Evolutionary conservation across 1,140 invertebrate species (phyloP), one percentile per base, ranked within the genome.

Genomic region (Nylanderia fulva): DNA sequence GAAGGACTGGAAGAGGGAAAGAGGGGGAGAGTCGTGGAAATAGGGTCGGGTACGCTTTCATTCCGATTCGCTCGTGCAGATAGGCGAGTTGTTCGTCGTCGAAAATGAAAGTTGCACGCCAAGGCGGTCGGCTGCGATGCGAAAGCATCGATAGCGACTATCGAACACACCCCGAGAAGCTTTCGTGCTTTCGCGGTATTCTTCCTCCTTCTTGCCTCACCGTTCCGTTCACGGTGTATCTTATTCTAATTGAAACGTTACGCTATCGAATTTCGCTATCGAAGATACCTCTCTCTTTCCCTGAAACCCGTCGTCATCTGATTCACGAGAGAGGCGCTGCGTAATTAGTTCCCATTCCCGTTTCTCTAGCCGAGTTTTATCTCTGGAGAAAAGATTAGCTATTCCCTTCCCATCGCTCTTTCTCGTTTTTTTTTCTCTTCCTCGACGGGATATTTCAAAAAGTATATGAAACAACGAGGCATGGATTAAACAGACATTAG

Each of bases 221-320:
- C n/a, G 18, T 21, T 2, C 13, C 27, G n/a, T 33, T 6, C 27
- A 7, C 15, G 27, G 15, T 24, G 58, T 24, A 61, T 61, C 58
- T 61, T 61, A 61, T 61, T 33, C 58, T 61, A 61, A 61, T 61
- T 61, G 58, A 61, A 61, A 61, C 58, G 58, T 61, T 27, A 61
- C 11, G 27, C 27, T 15, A 61, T 61, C 58, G 58, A 61, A 61
- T 61, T 61, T 15, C 24, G 2, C 29, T 33, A 33, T 33, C 58
- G 13, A 61, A 18, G 58, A 61, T 61, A 61, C 5, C 58, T n/a
- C 13, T n/a, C 27, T 29, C 6, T 61, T n/a, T n/a, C n/a, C n/a
- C 24, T 27, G 24, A 61, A 48, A 48, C 13, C 15, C 45, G 4
- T 6, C 58, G 24, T 29, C 58, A 24, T 29, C 27, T 33, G 56